Conservation (phyloP, 1,140 invertebrate species). For the Polyergus mexicanus region DNA sequence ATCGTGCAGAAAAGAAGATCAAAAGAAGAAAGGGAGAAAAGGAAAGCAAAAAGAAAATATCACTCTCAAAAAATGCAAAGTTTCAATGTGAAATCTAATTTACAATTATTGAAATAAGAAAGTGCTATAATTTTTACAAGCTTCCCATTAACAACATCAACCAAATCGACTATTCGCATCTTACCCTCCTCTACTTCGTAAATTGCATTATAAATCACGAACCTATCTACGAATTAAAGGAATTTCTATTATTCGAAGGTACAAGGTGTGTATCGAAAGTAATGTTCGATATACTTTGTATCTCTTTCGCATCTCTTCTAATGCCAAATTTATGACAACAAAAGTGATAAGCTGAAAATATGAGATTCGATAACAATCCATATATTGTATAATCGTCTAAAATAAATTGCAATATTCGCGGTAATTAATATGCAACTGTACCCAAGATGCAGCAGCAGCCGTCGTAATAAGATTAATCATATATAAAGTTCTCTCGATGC, state of each 20-base stretch:
- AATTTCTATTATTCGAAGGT: neutral
- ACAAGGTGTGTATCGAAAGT: neutral
- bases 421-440: constrained; percentile 56
- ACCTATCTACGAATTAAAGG: neutral
- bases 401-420: constrained; percentile 41
- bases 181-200: too few relatives aligned
- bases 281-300: neutral
- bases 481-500: constrained; percentile 52
- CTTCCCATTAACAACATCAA: neutral
- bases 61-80: neutral
- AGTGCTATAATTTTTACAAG: neutral
- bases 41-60: too few relatives aligned
- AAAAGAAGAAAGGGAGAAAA: too few relatives aligned
- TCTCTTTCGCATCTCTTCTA: neutral
- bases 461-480: constrained; percentile 43
- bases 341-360: neutral
- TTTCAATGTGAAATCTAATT: constrained; percentile 1
- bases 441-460: constrained; percentile 33
- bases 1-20: neutral
- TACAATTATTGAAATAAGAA: neutral
- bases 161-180: constrained; percentile 2
- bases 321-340: neutral
- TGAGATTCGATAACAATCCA: neutral
- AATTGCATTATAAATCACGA: constrained; percentile 24
- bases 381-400: neutral